These are phyloP conservation scores for Drosophila phalerata DNA, from an alignment of 2,888 invertebrate genomes.

Conservation along the genomic window DNA sequence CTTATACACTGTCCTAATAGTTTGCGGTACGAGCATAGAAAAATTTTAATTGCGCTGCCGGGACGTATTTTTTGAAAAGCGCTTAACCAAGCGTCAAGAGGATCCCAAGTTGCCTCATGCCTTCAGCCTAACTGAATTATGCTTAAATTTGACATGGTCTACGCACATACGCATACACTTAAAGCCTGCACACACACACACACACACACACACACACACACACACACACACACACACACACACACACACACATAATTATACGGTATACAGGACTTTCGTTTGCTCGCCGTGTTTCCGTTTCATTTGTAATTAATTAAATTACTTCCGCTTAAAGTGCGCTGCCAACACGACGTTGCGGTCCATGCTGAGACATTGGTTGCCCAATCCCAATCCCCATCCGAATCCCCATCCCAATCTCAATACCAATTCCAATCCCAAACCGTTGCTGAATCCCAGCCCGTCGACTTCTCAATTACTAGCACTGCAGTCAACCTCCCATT, in stretches of 20 bases:
- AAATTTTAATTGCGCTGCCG: conserved; percentile 69
- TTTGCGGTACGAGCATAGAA: conserved; percentile 52
- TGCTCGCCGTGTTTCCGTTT: conserved; percentile 74
- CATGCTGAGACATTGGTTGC: conserved; percentile 50
- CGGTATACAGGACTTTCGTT: conserved; percentile 32
- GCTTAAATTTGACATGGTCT: conserved; percentile 46
- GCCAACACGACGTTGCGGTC: conserved; percentile 44
- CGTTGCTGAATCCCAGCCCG: conserved; percentile 44
- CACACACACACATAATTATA: conserved; percentile 1
- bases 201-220: conserved; percentile 3
- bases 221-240: conserved; percentile 20
- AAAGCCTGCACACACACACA: not conserved
- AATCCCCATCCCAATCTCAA: conserved; percentile 4
- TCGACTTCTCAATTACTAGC: conserved; percentile 75
- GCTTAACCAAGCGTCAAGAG: conserved; percentile 48
- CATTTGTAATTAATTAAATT: conserved; percentile 83
- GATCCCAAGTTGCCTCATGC: conserved; percentile 7
- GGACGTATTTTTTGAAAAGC: conserved; percentile 56
- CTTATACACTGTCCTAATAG: conserved; percentile 52
- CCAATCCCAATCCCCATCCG: conserved; percentile 16
- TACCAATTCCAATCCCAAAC: conserved; percentile 24
- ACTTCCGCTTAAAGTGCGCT: conserved; percentile 80
- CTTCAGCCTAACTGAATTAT: conserved; percentile 31
- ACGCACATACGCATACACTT: conserved; percentile 27
- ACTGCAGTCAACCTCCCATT: conserved; percentile 37